Conservation (phyloP, 1,140 invertebrate species). For the Bacillus rossius region DNA sequence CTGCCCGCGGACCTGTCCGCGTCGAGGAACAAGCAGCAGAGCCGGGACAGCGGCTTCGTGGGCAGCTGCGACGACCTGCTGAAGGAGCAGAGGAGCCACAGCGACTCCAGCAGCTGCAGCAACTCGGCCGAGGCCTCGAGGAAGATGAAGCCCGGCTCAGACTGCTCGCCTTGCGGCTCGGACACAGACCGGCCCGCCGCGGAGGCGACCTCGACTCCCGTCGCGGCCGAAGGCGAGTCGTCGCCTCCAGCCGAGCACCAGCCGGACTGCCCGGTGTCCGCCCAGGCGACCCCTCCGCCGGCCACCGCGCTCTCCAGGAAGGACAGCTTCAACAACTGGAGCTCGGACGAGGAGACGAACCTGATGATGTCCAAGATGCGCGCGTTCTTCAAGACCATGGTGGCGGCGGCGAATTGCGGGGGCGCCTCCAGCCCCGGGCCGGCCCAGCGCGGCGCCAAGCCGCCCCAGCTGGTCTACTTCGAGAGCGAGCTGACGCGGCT, state of each 20-base stretch:
- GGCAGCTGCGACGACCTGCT: conserved; percentile 82
- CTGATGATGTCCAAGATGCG: conserved; percentile 93
- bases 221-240: conserved; percentile 44
- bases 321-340: conserved; percentile 91
- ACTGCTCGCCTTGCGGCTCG: too few species aligned
- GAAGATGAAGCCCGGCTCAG: too few species aligned
- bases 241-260: conserved; percentile 1
- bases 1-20: conserved; percentile 29
- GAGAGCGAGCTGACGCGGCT: conserved; percentile 82
- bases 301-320: conserved; percentile 61
- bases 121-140: background rate
- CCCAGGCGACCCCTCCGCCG: conserved; percentile 28
- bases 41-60: conserved; percentile 79
- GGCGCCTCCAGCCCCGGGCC: conserved; percentile 11
- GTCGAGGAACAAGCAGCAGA: conserved; percentile 60
- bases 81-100: conserved; percentile 38
- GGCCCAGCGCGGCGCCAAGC: conserved; percentile 45
- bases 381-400: conserved; percentile 85
- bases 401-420: conserved; percentile 54
- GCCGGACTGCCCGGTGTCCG: background rate
- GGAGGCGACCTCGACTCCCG: conserved; percentile 19
- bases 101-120: conserved; percentile 12
- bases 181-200: too few species aligned
- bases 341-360: conserved; percentile 88
- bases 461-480: conserved; percentile 79